These are phyloP conservation scores for Ciconia maguari DNA, from an alignment of 2,113 vertebrate species.

Conservation along the genomic window DNA sequence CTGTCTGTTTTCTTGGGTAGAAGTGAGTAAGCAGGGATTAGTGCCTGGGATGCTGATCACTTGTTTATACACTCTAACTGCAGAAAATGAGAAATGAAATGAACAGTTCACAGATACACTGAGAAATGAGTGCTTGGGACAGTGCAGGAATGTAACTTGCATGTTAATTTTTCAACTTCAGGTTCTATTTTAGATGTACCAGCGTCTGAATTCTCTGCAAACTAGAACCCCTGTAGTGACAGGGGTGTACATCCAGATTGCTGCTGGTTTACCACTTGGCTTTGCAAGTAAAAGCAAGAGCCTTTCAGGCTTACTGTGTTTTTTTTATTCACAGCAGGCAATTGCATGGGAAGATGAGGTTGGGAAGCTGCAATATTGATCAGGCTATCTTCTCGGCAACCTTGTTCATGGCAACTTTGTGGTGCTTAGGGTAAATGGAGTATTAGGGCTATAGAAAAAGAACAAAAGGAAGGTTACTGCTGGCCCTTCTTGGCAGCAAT, in stretches of 20 bases:
- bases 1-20: neutral
- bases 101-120: neutral
- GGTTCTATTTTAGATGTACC: neutral
- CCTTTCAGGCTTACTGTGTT: neutral
- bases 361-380: neutral
- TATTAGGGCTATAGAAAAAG: neutral
- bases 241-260: neutral
- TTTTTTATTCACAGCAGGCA: neutral
- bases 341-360: neutral
- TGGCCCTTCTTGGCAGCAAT: neutral
- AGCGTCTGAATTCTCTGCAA: neutral
- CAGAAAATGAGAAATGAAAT: neutral
- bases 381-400: neutral
- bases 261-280: neutral
- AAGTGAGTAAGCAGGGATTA: neutral
- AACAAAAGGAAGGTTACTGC: constrained; percentile 14
- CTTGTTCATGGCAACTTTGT: neutral
- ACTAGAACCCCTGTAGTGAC: neutral
- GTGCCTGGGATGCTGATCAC: neutral
- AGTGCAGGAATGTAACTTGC: neutral
- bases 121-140: neutral
- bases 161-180: neutral
- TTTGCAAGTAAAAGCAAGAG: neutral
- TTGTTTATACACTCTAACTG: neutral
- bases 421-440: neutral